Conservation (phyloP, 2,797 vertebrate species). For the Thunnus albacares region DNA sequence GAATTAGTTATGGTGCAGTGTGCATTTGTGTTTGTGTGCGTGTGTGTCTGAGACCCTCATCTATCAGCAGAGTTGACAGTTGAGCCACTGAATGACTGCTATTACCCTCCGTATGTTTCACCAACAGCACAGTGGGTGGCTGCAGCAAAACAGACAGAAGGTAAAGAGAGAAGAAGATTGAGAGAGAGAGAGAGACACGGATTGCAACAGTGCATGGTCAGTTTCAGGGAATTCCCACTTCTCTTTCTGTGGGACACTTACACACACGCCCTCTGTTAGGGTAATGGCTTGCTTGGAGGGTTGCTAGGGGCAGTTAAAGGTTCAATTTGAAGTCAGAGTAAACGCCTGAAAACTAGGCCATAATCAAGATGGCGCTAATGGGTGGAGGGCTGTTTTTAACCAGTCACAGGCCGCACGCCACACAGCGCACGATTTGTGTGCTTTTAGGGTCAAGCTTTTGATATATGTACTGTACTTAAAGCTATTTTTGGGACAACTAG, state of each 20-base stretch:
- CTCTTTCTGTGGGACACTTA: conserved; percentile 18
- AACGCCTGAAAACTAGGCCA: conserved; percentile 43
- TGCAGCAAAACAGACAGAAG: conserved; percentile 50
- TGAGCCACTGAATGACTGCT: conserved; percentile 60
- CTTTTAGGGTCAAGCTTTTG: conserved; percentile 32
- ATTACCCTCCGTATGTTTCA: conserved; percentile 56
- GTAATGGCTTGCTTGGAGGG: conserved; percentile 43
- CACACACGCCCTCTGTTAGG: conserved; percentile 16
- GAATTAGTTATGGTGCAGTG: conserved; percentile 73
- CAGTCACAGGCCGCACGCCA: conserved; percentile 37
- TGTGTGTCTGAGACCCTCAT: conserved; percentile 67
- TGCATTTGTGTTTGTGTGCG: conserved; percentile 56
- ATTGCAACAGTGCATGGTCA: background rate
- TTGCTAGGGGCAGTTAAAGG: conserved; percentile 47
- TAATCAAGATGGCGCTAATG: conserved; percentile 60
- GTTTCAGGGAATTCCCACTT: conserved; percentile 60
- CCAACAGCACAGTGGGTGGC: conserved; percentile 56
- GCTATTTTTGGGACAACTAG: background rate
- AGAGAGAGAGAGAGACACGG: conserved; percentile 4
- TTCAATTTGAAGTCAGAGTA: conserved; percentile 60
- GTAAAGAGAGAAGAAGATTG: conserved; percentile 25
- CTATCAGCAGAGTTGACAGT: conserved; percentile 74
- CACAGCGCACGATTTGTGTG: conserved; percentile 23
- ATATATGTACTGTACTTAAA: background rate
- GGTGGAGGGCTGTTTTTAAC: conserved; percentile 56